Evolutionary conservation across 1,140 invertebrate genomes (phyloP).

Genomic region (Sipha flava): DNA sequence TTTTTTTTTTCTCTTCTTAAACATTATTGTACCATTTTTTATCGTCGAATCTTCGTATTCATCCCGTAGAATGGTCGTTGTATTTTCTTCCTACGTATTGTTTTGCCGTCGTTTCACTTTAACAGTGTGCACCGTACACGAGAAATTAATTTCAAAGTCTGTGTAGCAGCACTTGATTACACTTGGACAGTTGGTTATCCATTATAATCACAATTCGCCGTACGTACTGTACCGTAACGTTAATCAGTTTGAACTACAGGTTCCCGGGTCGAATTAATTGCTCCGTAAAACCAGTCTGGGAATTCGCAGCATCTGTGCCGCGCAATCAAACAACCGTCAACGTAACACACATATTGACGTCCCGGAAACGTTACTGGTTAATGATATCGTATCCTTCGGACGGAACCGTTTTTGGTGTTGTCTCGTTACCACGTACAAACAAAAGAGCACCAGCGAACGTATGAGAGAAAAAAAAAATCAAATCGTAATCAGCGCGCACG

Average conservation of each 20-base stretch:
- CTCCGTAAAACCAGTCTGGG: background rate
- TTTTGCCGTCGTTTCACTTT: background rate
- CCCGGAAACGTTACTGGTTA: background rate
- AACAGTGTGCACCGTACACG: background rate
- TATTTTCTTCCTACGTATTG: background rate
- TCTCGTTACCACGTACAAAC: no score
- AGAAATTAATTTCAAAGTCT: conserved; percentile 8
- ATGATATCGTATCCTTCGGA: background rate
- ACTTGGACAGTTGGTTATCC: background rate
- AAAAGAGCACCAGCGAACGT: no score
- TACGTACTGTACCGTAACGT: background rate
- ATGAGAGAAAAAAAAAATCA: no score
- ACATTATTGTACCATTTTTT: background rate
- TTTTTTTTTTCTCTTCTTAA: no score
- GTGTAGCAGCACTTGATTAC: background rate
- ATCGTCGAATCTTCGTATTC: background rate
- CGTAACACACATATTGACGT: background rate
- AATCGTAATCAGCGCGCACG: no score
- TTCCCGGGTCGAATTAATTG: conserved; percentile 4
- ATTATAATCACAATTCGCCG: background rate
- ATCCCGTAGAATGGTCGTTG: background rate
- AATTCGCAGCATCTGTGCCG: background rate
- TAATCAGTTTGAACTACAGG: background rate
- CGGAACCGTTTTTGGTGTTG: background rate
- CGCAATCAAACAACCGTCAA: background rate